Evolutionary conservation across 2,888 invertebrate genomes (phyloP), one percentile per base, ranked within the genome.

Genomic region (Drosophila subsilvestris): DNA sequence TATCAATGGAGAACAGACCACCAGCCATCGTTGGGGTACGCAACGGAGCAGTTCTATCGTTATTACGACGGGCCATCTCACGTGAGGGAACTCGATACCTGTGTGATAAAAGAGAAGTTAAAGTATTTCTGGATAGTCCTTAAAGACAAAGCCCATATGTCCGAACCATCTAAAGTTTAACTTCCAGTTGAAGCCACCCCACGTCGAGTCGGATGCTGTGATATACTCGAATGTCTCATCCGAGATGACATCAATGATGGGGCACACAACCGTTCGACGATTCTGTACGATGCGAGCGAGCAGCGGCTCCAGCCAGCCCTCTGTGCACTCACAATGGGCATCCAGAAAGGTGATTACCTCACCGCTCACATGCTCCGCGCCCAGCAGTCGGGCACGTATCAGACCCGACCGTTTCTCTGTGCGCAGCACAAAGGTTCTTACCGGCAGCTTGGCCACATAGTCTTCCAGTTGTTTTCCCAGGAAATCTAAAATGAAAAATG

Each of bases 121-220:
- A 2, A 27, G 3, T 2, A 12, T 12, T 14, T n/a, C 18, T 0
- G 2, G 47, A 57, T 54, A 22, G 7, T 12, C 6, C 2, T n/a
- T 5, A 20, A 14, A 18, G 4, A 32, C 10, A 6, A n/a, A 17
- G 12, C 1, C 0, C 7, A 6, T 14, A 0, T n/a, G 7, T 1
- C 25, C 62, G 18, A 17, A 97, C 98, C 98, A 99, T 93, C 99
- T 95, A 93, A 99, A 99, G 93, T 99, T 99, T 59, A 99, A 94
- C 93, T 99, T 99, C 99, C 99, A 99, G 93, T 99, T 99, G 93
- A 99, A 99, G 25, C 99, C 99, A 74, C 99, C 99, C 99, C 99
- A 99, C 0, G 99, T 99, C 95, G 98, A 98, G 92, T 99, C 99
- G 1, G 98, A 98, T 1, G 99, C 99, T 56, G 98, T 97, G 75